These are phyloP conservation scores for Galaxias olidus DNA, from an alignment of 2,797 vertebrate species.

Conservation along the genomic window DNA sequence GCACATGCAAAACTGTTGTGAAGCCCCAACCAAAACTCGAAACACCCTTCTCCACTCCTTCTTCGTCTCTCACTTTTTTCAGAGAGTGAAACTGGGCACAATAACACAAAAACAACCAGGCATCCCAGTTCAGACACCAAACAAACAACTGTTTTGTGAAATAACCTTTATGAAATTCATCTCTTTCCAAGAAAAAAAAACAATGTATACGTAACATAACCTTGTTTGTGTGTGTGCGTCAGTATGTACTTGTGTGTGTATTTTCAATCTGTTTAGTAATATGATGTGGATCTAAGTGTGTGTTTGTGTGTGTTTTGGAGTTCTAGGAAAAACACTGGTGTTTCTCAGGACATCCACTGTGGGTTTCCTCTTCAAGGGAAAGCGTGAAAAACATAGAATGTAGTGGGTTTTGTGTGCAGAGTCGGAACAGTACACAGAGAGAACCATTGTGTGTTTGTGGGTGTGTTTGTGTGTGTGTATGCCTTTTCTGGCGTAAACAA, in stretches of 20 bases:
- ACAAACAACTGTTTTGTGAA: not conserved
- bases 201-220: too few species aligned
- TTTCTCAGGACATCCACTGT: not conserved
- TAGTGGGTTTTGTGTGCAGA: slow-evolving; percentile 2
- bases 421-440: slow-evolving; percentile 7
- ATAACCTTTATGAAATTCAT: not conserved
- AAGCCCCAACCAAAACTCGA: not conserved
- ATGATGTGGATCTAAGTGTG: not conserved
- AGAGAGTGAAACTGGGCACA: not conserved
- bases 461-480: not conserved
- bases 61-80: not conserved
- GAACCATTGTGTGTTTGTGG: slow-evolving; percentile 10
- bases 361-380: slow-evolving; percentile 6
- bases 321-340: slow-evolving; percentile 2
- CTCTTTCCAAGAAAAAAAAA: too few species aligned
- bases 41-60: not conserved
- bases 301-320: not conserved
- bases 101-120: slow-evolving; percentile 18
- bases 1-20: not conserved
- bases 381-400: not conserved
- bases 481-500: slow-evolving; percentile 28
- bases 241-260: not conserved
- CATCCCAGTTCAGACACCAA: slow-evolving; percentile 17
- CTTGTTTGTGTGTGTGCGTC: not conserved
- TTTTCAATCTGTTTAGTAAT: not conserved